These are phyloP conservation scores for Erynnis tages DNA, from an alignment of 2,888 invertebrate species.

Conservation along the genomic window DNA sequence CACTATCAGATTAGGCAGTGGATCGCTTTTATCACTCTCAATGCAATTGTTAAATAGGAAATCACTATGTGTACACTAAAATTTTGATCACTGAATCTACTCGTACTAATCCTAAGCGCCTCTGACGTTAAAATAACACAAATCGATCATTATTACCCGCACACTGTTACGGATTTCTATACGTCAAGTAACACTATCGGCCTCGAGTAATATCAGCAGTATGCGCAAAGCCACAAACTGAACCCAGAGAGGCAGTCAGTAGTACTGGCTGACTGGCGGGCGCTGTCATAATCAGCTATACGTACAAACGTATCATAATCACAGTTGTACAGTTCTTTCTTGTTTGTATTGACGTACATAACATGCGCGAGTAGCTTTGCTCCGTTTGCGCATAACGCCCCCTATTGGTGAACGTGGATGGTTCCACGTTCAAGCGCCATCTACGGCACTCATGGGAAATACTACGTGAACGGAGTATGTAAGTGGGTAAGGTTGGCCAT, in stretches of 20 bases:
- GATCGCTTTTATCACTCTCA: conserved; percentile 47
- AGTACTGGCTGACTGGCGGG: conserved; percentile 60
- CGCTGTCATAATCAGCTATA: conserved; percentile 64
- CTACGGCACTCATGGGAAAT: conserved; percentile 26
- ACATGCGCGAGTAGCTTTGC: conserved; percentile 61
- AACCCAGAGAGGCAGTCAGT: conserved; percentile 37
- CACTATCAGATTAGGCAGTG: conserved; percentile 47
- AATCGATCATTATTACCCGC: conserved; percentile 59
- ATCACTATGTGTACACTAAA: conserved; percentile 35
- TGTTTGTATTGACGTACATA: conserved; percentile 75
- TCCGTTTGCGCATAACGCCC: neutral
- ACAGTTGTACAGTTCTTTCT: conserved; percentile 57
- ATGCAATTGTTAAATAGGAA: conserved; percentile 51
- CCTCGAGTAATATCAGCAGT: conserved; percentile 67
- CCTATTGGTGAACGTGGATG: conserved; percentile 3
- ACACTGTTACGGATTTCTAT: conserved; percentile 52
- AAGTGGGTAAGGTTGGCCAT: neutral
- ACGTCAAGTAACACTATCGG: conserved; percentile 57
- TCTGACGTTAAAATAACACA: conserved; percentile 45
- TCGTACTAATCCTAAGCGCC: conserved; percentile 41
- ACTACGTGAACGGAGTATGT: neutral
- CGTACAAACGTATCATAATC: conserved; percentile 45
- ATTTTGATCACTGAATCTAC: conserved; percentile 41
- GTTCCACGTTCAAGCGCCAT: conserved; percentile 39
- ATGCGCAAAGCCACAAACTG: conserved; percentile 52